Percentiles rank a stretch among this genome's conserved stretches.
phyloP scores from a whole-genome alignment of 2,888 invertebrate genomes.

The Rhamphomyia laevipes region DNA sequence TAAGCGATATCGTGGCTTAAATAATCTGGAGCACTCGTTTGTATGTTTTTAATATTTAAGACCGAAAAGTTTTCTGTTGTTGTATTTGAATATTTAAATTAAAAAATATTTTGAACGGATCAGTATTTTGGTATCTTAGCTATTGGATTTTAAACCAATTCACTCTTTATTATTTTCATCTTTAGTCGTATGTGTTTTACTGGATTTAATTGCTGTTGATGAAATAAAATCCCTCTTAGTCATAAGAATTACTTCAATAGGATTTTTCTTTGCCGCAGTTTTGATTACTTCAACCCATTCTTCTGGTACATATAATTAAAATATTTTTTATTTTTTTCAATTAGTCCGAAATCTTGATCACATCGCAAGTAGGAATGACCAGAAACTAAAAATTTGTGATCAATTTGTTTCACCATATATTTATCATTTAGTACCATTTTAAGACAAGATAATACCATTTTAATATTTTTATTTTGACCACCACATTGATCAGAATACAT shows the following conservation, averaged over 20 bases:
- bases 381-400: not conserved
- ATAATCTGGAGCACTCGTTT: not conserved
- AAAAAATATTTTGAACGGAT: no score
- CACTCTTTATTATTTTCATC: slow-evolving; percentile 2
- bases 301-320: no score
- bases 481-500: no score
- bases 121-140: no score
- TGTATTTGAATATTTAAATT: no score
- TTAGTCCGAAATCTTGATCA: no score
- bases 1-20: not conserved
- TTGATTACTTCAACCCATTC: slow-evolving; percentile 4
- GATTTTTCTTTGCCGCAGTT: slow-evolving; percentile 2
- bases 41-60: no score
- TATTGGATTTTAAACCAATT: slow-evolving; percentile 4
- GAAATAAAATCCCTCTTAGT: slow-evolving; percentile 2
- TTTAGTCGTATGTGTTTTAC: slow-evolving; percentile 2
- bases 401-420: not conserved
- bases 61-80: no score
- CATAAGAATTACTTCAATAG: slow-evolving; percentile 4
- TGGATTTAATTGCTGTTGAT: not conserved
- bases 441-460: not conserved
- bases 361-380: no score
- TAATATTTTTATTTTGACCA: not conserved
- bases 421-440: not conserved
- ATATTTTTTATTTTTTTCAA: no score